Conservation (phyloP, 1,140 invertebrate genomes). For the Camponotus vicinus region DNA sequence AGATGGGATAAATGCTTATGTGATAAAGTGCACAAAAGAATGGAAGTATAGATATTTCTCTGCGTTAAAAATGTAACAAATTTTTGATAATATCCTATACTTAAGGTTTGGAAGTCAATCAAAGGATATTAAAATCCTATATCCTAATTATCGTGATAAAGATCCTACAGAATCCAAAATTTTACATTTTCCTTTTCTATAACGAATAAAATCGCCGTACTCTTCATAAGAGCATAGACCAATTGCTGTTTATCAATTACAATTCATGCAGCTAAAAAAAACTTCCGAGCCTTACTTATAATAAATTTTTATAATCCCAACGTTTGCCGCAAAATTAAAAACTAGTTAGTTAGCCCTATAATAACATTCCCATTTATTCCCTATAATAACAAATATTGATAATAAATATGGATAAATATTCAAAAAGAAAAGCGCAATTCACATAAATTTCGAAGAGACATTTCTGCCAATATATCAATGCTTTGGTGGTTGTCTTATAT, state of each 20-base stretch:
- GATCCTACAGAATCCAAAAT: not conserved
- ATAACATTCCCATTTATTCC: not conserved
- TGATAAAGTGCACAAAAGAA: not conserved
- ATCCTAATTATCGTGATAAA: not conserved
- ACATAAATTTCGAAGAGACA: not conserved
- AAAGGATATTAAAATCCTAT: not conserved
- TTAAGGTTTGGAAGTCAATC: slow-evolving; percentile 1
- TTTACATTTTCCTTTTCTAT: not conserved
- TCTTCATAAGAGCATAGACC: not conserved
- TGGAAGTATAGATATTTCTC: not conserved
- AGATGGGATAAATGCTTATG: slow-evolving; percentile 6
- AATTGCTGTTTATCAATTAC: not conserved
- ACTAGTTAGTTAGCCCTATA: not conserved
- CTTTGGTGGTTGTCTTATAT: slow-evolving; percentile 35
- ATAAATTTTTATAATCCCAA: slow-evolving; percentile 33
- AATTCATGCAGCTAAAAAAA: slow-evolving; percentile 4
- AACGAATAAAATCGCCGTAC: not conserved
- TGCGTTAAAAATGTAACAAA: not conserved
- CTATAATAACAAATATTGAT: slow-evolving; percentile 45
- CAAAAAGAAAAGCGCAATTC: not conserved
- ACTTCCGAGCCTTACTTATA: slow-evolving; percentile 3
- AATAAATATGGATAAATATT: slow-evolving; percentile 23
- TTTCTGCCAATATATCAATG: slow-evolving; percentile 29
- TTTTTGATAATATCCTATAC: slow-evolving; percentile 4
- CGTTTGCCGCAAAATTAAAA: slow-evolving; percentile 59